Base-by-base conservation (phyloP, 2,888 invertebrate genomes). In the Strigamia transsilvanica region DNA sequence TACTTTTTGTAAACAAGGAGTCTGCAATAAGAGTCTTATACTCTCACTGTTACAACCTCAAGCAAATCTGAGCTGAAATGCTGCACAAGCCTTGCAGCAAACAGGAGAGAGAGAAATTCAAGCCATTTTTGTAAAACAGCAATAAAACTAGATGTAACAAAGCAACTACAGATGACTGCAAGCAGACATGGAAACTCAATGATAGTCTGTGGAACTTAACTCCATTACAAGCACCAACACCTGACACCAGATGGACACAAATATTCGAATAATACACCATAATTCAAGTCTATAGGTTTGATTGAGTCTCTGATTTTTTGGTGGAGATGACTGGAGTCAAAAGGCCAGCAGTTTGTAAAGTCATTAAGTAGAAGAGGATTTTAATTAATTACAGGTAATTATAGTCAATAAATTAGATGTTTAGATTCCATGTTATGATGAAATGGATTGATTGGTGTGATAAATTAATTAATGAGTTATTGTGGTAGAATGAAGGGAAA, bases 351-450 rank as follows among this genome's bases (percentile, higher is more conserved):
- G 21, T 66, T 66, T 66, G 21, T 12, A 66, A 66, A 66, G 21
- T 21, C n/a, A 66, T 66, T 15, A 38, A 38, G 38, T 38, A 6
- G 6, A 38, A 9, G 10, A 10, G 4, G 0, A 27, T 73, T 73
- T 27, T 73, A 32, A 73, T 73, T 56, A 56, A 73, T 73, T 73
- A 27, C 32, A 32, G 73, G 73, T 73, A 73, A 73, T 73, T 73
- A 32, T n/a, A 73, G 73, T 12, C 27, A 5, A 73, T 73, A 15
- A 73, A 73, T 73, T 73, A 27, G 27, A 2, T 73, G 27, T 27
- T 23, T 32, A 73, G 73, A 32, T 73, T 73, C n/a, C 13, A 27
- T 73, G 73, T 15, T 10, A 56, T 32, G 73, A 73, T 23, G 32
- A 73, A 73, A 27, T 73, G 13, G 23, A 73, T 73, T 73, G 73